Evolutionary conservation across 2,113 vertebrate species (phyloP).

Genomic region (Cyanocitta stelleri): DNA sequence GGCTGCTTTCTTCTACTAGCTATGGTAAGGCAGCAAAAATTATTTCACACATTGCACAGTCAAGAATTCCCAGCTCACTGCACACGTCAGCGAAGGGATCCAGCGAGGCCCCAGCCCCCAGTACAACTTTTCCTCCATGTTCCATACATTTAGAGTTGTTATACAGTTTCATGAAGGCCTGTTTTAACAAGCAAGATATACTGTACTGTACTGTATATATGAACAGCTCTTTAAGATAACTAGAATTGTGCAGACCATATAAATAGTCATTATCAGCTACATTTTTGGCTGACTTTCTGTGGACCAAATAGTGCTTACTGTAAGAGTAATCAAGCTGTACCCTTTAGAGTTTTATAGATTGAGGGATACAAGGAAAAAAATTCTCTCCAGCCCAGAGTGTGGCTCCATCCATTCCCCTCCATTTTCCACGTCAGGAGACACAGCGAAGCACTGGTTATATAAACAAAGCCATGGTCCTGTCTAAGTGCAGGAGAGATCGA

Average conservation of each 20-base stretch:
- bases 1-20: neutral
- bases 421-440: neutral
- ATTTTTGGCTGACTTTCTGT: conserved; percentile 51
- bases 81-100: neutral
- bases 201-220: conserved; percentile 50
- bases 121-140: conserved; percentile 19
- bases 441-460: neutral
- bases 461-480: conserved; percentile 18
- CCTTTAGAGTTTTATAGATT: conserved; percentile 44
- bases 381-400: neutral
- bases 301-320: conserved; percentile 36
- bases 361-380: conserved; percentile 6
- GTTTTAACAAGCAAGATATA: conserved; percentile 60
- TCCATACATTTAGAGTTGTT: conserved; percentile 39
- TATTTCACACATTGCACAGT: neutral
- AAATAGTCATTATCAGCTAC: conserved; percentile 62
- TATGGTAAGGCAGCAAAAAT: neutral
- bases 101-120: neutral
- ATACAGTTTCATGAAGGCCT: conserved; percentile 42
- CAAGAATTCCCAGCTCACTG: neutral
- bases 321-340: conserved; percentile 42
- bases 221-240: conserved; percentile 63
- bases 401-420: conserved; percentile 5
- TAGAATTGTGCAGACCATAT: conserved; percentile 41
- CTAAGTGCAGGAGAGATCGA: neutral